These are phyloP conservation scores for Fopius arisanus DNA, from an alignment of 1,140 invertebrate species.

Conservation along the genomic window DNA sequence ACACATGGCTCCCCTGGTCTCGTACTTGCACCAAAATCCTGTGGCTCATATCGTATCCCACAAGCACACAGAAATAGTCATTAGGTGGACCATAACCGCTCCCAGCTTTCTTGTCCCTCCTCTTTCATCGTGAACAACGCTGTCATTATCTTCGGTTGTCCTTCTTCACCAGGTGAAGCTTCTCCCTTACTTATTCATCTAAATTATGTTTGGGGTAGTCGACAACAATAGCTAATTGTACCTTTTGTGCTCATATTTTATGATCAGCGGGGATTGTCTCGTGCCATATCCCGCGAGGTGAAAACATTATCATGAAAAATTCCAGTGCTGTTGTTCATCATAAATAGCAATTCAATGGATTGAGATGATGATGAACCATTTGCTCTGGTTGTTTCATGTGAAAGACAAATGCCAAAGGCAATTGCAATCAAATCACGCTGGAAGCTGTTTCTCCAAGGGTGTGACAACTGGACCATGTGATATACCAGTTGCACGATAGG, in stretches of 20 bases:
- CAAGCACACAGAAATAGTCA: neutral
- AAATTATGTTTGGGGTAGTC: constrained; percentile 52
- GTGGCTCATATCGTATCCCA: neutral
- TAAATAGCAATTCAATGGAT: neutral
- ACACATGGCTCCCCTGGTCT: too few relatives aligned
- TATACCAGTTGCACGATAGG: constrained; percentile 16
- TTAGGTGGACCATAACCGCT: too few relatives aligned
- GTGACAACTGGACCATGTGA: constrained; percentile 30
- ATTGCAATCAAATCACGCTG: constrained; percentile 24
- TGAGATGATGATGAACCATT: constrained; percentile 16
- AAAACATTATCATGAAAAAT: too few relatives aligned
- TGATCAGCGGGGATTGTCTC: constrained; percentile 45
- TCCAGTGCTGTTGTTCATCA: neutral
- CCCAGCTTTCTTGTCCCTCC: neutral
- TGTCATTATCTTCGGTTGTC: neutral
- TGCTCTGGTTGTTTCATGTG: neutral
- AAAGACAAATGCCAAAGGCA: constrained; percentile 5
- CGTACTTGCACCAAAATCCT: too few relatives aligned
- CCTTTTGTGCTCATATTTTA: constrained; percentile 47
- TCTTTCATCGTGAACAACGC: neutral
- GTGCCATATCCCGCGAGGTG: neutral
- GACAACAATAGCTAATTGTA: constrained; percentile 48
- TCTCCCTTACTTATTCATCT: constrained; percentile 41
- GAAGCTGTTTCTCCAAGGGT: neutral
- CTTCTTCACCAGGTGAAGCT: neutral